Evolutionary conservation across 2,797 vertebrate species (phyloP).

Genomic region (Myoxocephalus aenaeus): DNA sequence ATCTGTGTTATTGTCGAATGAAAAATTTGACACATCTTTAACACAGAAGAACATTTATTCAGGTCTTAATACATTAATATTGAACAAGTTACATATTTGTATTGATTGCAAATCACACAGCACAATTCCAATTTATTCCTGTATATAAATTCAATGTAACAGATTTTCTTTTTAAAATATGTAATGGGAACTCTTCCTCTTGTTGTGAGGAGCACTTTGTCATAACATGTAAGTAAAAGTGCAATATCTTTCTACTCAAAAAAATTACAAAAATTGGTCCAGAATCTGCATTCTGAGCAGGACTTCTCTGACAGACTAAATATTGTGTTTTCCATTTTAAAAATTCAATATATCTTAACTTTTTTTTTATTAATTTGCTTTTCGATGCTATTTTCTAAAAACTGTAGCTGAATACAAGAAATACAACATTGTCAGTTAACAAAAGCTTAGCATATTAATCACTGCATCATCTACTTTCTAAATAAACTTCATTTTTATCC

Average conservation of each 20-base stretch:
- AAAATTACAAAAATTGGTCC: conserved; percentile 88
- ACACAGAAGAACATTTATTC: conserved; percentile 86
- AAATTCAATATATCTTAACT: conserved; percentile 70
- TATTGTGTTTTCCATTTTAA: conserved; percentile 77
- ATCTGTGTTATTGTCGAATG: background rate
- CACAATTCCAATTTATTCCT: conserved; percentile 81
- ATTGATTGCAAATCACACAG: conserved; percentile 85
- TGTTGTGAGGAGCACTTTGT: conserved; percentile 81
- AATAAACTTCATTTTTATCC: conserved; percentile 87
- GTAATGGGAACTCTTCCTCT: conserved; percentile 79
- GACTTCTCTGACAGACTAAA: conserved; percentile 81
- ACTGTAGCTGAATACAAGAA: conserved; percentile 85
- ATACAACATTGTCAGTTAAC: conserved; percentile 90
- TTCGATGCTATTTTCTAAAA: conserved; percentile 83
- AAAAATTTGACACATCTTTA: conserved; percentile 46
- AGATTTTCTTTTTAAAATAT: conserved; percentile 85
- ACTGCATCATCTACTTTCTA: conserved; percentile 90
- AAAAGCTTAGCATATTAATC: conserved; percentile 92
- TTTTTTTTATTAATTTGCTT: conserved; percentile 69
- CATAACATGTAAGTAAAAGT: conserved; percentile 88
- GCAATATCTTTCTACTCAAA: conserved; percentile 84
- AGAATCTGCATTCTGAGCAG: conserved; percentile 81
- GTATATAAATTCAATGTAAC: conserved; percentile 92
- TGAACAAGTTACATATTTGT: conserved; percentile 83
- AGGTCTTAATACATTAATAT: conserved; percentile 89